phyloP scores from a whole-genome alignment of 2,888 invertebrate genomes.

The Mythimna impura region DNA sequence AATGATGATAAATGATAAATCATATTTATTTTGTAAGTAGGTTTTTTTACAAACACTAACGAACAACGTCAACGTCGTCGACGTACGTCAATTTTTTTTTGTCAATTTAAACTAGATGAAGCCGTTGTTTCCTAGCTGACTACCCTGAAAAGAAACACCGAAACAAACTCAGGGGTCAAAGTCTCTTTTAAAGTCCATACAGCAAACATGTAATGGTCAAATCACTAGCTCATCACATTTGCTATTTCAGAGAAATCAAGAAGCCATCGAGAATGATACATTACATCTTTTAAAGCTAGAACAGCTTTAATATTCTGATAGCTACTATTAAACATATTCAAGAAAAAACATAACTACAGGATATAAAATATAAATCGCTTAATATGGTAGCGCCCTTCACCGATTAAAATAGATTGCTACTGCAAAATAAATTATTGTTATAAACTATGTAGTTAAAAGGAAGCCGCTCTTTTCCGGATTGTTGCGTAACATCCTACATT shows the following conservation, averaged over 20 bases:
- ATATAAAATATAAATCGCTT: not conserved
- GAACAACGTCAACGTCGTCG: too few relatives aligned
- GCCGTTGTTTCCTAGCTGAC: too few relatives aligned
- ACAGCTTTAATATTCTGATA: not conserved
- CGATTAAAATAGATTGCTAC: constrained; percentile 15
- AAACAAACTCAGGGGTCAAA: too few relatives aligned
- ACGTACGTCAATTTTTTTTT: too few relatives aligned
- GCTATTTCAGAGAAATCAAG: not conserved
- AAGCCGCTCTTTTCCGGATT: constrained; percentile 52
- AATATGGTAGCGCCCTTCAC: constrained; percentile 34
- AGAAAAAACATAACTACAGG: constrained; percentile 4
- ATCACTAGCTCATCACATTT: not conserved
- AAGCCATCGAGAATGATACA: not conserved
- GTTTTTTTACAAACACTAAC: too few relatives aligned
- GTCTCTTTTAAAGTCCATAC: too few relatives aligned
- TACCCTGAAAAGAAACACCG: too few relatives aligned
- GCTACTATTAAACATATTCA: not conserved
- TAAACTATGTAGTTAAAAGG: not conserved
- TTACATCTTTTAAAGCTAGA: not conserved
- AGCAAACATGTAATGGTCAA: too few relatives aligned
- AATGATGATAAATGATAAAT: too few relatives aligned
- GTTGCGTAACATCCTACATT: constrained; percentile 42
- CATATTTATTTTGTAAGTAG: too few relatives aligned
- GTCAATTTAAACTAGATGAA: too few relatives aligned
- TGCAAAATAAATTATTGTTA: constrained; percentile 1